phyloP scores from a whole-genome alignment of 1,140 invertebrate genomes.

The Venustaconcha ellipsiformis region DNA sequence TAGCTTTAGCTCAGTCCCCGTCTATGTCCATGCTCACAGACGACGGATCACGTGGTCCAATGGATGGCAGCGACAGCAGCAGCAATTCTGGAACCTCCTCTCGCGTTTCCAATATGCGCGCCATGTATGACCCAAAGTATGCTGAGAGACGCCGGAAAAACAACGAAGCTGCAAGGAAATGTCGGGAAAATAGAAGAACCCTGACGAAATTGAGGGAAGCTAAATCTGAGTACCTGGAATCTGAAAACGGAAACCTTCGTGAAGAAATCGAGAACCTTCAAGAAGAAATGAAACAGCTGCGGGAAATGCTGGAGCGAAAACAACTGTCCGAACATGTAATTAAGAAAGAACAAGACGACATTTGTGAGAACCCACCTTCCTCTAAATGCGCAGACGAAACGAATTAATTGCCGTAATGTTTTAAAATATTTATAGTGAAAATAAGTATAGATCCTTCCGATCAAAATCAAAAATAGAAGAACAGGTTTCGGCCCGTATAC shows the following conservation, averaged over 20 bases:
- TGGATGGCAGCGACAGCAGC: constrained; percentile 3
- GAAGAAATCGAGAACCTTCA: constrained; percentile 88
- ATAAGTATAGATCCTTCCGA: too few species aligned
- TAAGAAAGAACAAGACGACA: too few species aligned
- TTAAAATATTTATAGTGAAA: too few species aligned
- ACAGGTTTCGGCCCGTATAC: too few species aligned
- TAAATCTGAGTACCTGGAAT: constrained; percentile 68
- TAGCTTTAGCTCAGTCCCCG: constrained; percentile 52
- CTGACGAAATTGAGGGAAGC: constrained; percentile 68
- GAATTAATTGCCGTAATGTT: too few species aligned
- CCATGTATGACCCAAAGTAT: constrained; percentile 54
- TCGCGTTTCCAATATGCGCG: constrained; percentile 21
- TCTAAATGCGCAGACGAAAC: too few species aligned
- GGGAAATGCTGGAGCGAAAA: constrained; percentile 72
- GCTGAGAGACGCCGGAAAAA: constrained; percentile 60
- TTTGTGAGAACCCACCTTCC: too few species aligned
- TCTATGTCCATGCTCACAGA: constrained; percentile 46
- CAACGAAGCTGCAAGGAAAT: constrained; percentile 65
- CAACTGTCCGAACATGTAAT: not conserved
- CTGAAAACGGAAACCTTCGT: constrained; percentile 81
- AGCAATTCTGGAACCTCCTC: not conserved
- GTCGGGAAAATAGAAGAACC: constrained; percentile 64
- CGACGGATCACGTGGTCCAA: constrained; percentile 13
- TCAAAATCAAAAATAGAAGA: too few species aligned
- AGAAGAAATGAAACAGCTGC: constrained; percentile 91